Evolutionary conservation across 2,888 invertebrate genomes (phyloP).

Genomic region (Thumatha senex): DNA sequence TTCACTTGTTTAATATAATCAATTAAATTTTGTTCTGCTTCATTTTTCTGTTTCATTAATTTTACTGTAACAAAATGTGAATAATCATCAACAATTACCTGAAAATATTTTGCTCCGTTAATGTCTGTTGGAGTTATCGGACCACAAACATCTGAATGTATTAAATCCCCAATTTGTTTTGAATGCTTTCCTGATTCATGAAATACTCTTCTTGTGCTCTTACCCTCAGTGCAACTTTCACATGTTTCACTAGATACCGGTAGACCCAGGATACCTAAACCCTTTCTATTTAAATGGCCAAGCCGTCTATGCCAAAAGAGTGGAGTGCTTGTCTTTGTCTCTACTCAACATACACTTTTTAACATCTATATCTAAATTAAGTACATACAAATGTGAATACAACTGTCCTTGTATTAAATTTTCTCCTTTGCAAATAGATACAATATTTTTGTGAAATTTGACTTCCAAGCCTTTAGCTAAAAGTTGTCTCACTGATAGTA

Average conservation of each 20-base stretch:
- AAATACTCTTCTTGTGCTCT: background rate
- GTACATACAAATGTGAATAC: background rate
- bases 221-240: background rate
- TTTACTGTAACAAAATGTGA: background rate
- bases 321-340: background rate
- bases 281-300: background rate
- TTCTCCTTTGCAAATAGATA: background rate
- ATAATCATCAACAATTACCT: background rate
- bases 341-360: background rate
- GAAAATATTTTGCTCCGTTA: background rate
- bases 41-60: background rate
- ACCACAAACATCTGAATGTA: background rate
- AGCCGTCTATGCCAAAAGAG: background rate
- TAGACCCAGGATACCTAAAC: background rate
- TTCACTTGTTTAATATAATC: background rate
- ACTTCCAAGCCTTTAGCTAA: background rate
- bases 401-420: background rate
- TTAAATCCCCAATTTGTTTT: background rate
- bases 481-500: background rate
- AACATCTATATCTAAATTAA: background rate
- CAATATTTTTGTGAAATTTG: background rate
- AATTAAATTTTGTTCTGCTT: background rate
- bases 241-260: background rate
- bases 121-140: background rate
- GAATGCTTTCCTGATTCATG: background rate